These are phyloP conservation scores for Siphamia tubifer DNA, from an alignment of 2,113 vertebrate species.

Conservation along the genomic window DNA sequence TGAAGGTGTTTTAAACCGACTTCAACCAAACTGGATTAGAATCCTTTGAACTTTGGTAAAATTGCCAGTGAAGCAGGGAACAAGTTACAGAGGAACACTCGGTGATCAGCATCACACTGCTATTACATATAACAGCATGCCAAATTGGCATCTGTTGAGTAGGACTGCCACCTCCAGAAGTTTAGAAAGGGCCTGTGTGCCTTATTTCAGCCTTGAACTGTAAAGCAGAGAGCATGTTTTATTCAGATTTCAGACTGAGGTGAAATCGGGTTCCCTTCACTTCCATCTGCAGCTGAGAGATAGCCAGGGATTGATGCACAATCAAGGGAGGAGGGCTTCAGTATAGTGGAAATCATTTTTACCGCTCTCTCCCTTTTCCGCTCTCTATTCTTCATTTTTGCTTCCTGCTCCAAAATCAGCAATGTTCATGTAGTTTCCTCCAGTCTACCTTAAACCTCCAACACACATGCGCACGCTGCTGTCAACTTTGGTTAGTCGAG, in stretches of 20 bases:
- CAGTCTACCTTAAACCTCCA: neutral
- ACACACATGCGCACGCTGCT: neutral
- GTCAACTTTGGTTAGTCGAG: conserved; percentile 16
- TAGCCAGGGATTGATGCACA: conserved; percentile 71
- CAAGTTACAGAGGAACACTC: neutral
- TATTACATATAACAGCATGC: conserved; percentile 13
- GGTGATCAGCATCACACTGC: conserved; percentile 19
- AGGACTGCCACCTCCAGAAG: conserved; percentile 19
- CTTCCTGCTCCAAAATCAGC: conserved; percentile 25
- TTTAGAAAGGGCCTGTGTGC: conserved; percentile 30
- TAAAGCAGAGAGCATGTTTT: conserved; percentile 65
- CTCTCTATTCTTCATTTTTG: conserved; percentile 1
- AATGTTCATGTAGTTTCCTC: conserved; percentile 9
- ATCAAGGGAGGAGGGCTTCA: conserved; percentile 57
- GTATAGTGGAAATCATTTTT: conserved; percentile 56
- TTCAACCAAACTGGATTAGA: neutral
- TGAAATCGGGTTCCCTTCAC: conserved; percentile 56
- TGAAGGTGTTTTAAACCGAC: neutral
- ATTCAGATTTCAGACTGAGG: conserved; percentile 68
- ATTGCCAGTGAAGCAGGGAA: neutral
- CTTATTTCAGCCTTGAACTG: conserved; percentile 53
- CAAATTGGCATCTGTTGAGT: conserved; percentile 40
- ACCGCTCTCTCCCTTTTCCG: conserved; percentile 3
- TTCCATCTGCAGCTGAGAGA: conserved; percentile 67
- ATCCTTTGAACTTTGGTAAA: neutral